Base-by-base conservation (phyloP, 64 coral and sea anemone genomes). In the Anthopleura sola region DNA sequence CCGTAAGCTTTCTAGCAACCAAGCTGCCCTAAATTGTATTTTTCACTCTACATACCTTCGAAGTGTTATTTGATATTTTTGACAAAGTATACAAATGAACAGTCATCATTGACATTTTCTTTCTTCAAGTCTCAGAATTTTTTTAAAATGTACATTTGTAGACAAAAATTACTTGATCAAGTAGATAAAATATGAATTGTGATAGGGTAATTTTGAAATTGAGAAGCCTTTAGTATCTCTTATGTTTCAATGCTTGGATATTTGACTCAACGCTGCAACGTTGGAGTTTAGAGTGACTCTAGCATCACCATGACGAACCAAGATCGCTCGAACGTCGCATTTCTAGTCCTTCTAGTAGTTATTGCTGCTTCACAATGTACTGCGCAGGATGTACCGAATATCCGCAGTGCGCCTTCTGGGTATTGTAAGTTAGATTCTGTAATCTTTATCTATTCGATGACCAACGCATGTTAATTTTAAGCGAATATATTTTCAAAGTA, bases 71-170 rank as follows among this genome's bases (percentile, higher is more conserved):
- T 26, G n/a, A 28, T 62, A 62, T 62, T 62, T 62, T n/a, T 17
- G 4, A 58, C 7, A 24, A 62, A 23, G 23, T 26, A 53, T 13
- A 14, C 50, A 12, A 53, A 53, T 53, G 16, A 17, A 15, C 11
- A 13, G 50, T 17, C 50, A 53, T 12, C 6, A 53, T 62, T 62
- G 58, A 62, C 58, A 62, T 15, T 9, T 62, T 7, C 58, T 62
- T 62, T 62, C 58, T 62, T 62, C 58, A 62, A 53, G 50, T 53
- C 55, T n/a, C n/a, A n/a, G n/a, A n/a, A n/a, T n/a, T n/a, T 58
- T 5, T 17, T 24, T 16, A 58, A 17, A 58, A 58, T 16, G 55
- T 0, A 11, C 15, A 58, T 17, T 58, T 24, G 55, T 58, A 23
- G 55, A 58, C 46, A 21, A 58, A 58, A 14, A 58, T 17, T 21